Evolutionary conservation across 2,888 invertebrate genomes (phyloP), one percentile per base, ranked within the genome.

Genomic region (Tachina fera): DNA sequence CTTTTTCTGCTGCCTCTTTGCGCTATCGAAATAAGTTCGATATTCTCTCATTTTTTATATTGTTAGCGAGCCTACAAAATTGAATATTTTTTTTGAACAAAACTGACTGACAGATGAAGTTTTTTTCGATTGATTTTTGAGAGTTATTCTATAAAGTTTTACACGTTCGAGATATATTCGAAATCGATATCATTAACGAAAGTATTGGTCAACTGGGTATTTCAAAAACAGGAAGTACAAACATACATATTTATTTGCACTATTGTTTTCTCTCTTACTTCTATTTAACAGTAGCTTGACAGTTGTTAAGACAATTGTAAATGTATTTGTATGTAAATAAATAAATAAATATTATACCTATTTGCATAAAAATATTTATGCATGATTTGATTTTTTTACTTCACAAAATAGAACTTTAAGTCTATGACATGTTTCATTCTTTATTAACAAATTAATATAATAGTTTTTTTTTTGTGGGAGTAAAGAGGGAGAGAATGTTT

Each of bases 271-370:
- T 22, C 19, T 19, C 43, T 43, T 31, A 14, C 56, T 71, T 43
- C 19, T 67, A 56, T 71, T 56, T 71, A 70, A 70, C 61, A 56
- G 68, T 43, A 16, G 61, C 74, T 83, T 83, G 68, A 49, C 74
- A 79, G 74, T 75, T 75, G 83, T 83, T 83, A 79, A 70, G 70
- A 60, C 68, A 79, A 61, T 41, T 31, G 60, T 53, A 13, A n/a
- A 45, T 22, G 49, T 68, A 31, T 51, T 16, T 67, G 76, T 60
- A 6, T 31, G 14, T 60, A 31, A 39, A 43, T 63, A 31, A 53
- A 53, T 71, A 71, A 13, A 16, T 60, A 39, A 31, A 10, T 16
- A 56, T 14, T 22, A 16, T 70, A 9, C 43, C 11, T 41, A 41
- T 58, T 39, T 45, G 41, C 53, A 71, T 39, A 65, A 43, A 65